Base-by-base conservation (phyloP, 2,888 invertebrate species). In the Neelides folsomi region DNA sequence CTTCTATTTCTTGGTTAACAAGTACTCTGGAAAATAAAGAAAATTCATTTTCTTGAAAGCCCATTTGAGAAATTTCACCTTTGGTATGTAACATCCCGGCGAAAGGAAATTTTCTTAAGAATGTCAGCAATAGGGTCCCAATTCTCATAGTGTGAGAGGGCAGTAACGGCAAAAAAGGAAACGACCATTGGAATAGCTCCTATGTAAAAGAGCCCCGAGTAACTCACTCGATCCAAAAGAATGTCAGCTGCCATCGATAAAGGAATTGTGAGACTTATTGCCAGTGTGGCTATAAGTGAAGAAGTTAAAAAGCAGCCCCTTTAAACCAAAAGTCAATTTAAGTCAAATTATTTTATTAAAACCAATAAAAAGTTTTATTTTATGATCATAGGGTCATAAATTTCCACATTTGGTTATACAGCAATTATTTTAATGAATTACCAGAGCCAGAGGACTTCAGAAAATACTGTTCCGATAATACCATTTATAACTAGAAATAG, bases 281-380 rank as follows among this genome's bases (percentile, higher is more conserved):
- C 80, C 65, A 90, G 71, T 1, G 89, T 90, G 20, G 89, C 94
- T 65, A 89, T 83, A 45, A 88, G 76, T 0, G 89, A 83, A 12
- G 93, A 93, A 15, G 95, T 95, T 65, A 95, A 74, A 66, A 93
- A 90, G 66, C 89, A 86, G 47, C 92, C 95, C 88, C 92, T 92
- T 72, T 2, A 72, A 72, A 51, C 10, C 15, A 10, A 50, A 44
- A 43, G 10, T 7, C 16, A 3, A 4, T 27, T 20, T 16, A 27
- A 10, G 7, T 13, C 16, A n/a, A n/a, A n/a, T n/a, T n/a, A n/a
- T n/a, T n/a, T n/a, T n/a, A n/a, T n/a, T n/a, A n/a, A n/a, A n/a
- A n/a, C n/a, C n/a, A n/a, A n/a, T n/a, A n/a, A n/a, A n/a, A n/a
- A n/a, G n/a, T n/a, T n/a, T n/a, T n/a, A n/a, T 19, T 12, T n/a